Evolutionary conservation across 1,140 invertebrate genomes (phyloP), one percentile per base, ranked within the genome.

Genomic region (Tachypleus tridentatus): DNA sequence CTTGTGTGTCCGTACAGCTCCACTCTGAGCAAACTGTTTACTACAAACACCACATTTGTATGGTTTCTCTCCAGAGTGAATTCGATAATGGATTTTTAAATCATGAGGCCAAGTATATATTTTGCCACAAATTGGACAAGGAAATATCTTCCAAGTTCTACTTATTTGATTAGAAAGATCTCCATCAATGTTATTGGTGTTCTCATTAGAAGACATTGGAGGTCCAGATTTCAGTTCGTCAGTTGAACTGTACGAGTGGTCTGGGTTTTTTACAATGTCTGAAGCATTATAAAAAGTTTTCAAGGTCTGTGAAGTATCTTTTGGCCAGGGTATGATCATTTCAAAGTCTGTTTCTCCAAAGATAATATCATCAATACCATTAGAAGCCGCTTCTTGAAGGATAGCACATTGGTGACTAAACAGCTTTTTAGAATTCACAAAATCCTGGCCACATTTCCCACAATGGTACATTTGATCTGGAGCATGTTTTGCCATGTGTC

Each of bases 21-120:
- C 67, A 58, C 67, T 70, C 50, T 73, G 71, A 57, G 70, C 67
- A 60, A 72, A 73, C 5, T 59, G 50, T 59, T 71, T 72, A 3
- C 59, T 63, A 67, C 74, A 75, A 4, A 70, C 8, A 10, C 67
- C 64, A 69, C 74, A 73, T 5, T 61, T 57, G 53, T 70, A 71
- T 7, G 72, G 72, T 49, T 68, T 73, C 47, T 73, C 70, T 11
- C 70, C 72, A 6, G 68, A 68, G 64, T 74, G 73, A 8, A 64
- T 69, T 10, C 69, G 56, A 6, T 54, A 58, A 63, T 73, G 72
- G 53, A 64, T 61, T 29, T 29, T 51, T 5, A 69, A 10, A 58
- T 69, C 64, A 54, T 66, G 59, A 6, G 49, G 48, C 64, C 65
- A 66, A 4, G 67, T 58, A 58, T 61, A 69, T 6, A 61, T 57